Evolutionary conservation across 2,797 vertebrate species (phyloP).

Genomic region (Girardinus metallicus): DNA sequence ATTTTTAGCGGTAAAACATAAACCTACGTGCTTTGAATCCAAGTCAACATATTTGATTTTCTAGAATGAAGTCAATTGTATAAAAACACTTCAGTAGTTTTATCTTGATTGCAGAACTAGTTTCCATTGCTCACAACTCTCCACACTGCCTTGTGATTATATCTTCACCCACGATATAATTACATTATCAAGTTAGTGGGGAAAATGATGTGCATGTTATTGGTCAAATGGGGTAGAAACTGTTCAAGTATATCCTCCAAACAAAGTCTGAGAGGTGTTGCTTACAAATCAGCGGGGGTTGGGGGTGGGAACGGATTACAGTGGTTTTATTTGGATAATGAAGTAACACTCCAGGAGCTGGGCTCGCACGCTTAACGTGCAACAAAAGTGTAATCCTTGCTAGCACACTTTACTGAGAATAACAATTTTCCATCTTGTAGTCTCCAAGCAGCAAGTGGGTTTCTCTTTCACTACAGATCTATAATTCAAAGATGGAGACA

Average conservation of each 20-base stretch:
- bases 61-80: not conserved
- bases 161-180: not conserved
- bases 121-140: not conserved
- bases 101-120: not conserved
- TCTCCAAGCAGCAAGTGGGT: conserved; percentile 31
- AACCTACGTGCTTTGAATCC: not conserved
- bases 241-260: not conserved
- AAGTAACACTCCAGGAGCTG: not conserved
- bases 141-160: not conserved
- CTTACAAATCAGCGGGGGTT: not conserved
- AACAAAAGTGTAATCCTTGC: conserved; percentile 17
- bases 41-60: not conserved
- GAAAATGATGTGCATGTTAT: not conserved
- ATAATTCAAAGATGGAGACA: conserved; percentile 63
- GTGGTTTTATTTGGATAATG: conserved; percentile 10
- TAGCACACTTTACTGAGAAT: conserved; percentile 49
- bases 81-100: not conserved
- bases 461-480: conserved; percentile 52
- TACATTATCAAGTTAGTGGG: not conserved
- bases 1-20: not conserved
- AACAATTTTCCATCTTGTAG: conserved; percentile 38
- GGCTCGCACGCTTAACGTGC: not conserved
- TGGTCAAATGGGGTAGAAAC: not conserved
- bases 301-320: too few species aligned
- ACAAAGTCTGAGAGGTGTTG: not conserved